Evolutionary conservation across 2,797 vertebrate genomes (phyloP), one percentile per base, ranked within the genome.

Genomic region (Falco biarmicus): DNA sequence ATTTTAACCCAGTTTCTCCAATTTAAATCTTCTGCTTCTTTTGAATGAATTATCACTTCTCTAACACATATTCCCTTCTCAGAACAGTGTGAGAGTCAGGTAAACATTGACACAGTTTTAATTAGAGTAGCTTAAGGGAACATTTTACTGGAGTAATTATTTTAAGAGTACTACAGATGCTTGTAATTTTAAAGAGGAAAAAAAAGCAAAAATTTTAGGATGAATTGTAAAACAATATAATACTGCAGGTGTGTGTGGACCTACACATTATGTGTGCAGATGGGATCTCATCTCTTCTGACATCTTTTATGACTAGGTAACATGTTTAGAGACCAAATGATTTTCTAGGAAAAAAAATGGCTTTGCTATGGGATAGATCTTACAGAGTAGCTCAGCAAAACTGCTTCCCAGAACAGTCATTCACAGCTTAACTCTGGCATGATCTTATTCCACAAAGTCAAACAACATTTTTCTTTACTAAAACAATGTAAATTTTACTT

Each of bases 61-160:
- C 21, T 69, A 53, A 26, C 50, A 75, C n/a, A 13, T 29, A 91
- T 22, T 85, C 77, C 37, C 22, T 79, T 78, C 21, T 79, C 28
- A 83, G 74, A 47, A 50, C 18, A 90, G 22, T 56, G 45, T 70
- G 77, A 65, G 10, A 16, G 5, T 20, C n/a, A 82, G 29, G n/a
- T 89, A 96, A 96, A 91, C 25, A 91, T 15, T 60, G n/a, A 60
- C 53, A 84, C 9, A 63, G 6, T 43, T 94, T 85, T 94, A 93
- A 89, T 61, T 84, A 45, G 29, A 50, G 19, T 74, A n/a, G 12
- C 10, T 87, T 84, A 80, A 74, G 48, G 26, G 8, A 83, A 54
- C 3, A 18, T 84, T 88, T 91, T 88, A 26, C 29, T 68, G 3
- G 6, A 34, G 34, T 73, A 84, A 87, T 93, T 61, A 60, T 61